These are phyloP conservation scores for Xiphias gladius DNA, from an alignment of 2,113 vertebrate genomes.

Conservation along the genomic window DNA sequence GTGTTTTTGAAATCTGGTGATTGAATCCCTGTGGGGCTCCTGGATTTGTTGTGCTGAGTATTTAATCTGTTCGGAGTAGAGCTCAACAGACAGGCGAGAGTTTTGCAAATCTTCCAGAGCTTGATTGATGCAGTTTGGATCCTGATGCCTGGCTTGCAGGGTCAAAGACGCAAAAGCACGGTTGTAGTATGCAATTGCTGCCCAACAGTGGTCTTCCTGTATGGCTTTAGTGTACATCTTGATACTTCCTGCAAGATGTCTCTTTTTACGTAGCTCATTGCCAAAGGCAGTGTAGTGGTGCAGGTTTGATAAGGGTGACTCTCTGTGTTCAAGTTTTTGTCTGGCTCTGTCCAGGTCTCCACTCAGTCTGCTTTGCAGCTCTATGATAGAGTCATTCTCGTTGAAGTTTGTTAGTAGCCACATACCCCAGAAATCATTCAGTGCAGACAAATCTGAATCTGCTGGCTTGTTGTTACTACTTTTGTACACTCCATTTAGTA, in stretches of 20 bases:
- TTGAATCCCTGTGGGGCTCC: rapidly evolving
- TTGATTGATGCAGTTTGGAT: slow-evolving; percentile 36
- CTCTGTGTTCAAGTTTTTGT: slow-evolving; percentile 25
- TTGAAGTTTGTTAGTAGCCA: slow-evolving; percentile 70
- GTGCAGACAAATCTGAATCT: slow-evolving; percentile 54
- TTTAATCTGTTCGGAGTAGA: slow-evolving; percentile 16
- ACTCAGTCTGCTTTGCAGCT: slow-evolving; percentile 21
- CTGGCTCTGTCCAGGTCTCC: slow-evolving; percentile 39
- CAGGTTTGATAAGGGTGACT: slow-evolving; percentile 65
- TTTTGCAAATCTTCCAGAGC: slow-evolving; percentile 70
- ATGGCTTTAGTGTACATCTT: slow-evolving; percentile 71
- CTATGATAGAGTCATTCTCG: background rate
- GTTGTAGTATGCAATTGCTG: slow-evolving; percentile 75
- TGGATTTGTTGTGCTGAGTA: background rate
- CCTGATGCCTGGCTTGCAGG: slow-evolving; percentile 22
- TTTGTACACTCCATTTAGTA: slow-evolving; percentile 47
- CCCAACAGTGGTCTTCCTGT: slow-evolving; percentile 55
- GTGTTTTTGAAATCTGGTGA: slow-evolving; percentile 44
- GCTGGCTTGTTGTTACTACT: slow-evolving; percentile 22
- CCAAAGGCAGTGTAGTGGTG: slow-evolving; percentile 71
- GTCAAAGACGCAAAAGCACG: slow-evolving; percentile 65
- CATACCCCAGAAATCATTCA: slow-evolving; percentile 79
- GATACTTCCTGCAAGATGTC: slow-evolving; percentile 47
- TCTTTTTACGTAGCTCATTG: slow-evolving; percentile 41
- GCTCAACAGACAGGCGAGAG: slow-evolving; percentile 53